phyloP scores from a whole-genome alignment of 2,888 invertebrate genomes.

The Dysmachus trigonus region DNA sequence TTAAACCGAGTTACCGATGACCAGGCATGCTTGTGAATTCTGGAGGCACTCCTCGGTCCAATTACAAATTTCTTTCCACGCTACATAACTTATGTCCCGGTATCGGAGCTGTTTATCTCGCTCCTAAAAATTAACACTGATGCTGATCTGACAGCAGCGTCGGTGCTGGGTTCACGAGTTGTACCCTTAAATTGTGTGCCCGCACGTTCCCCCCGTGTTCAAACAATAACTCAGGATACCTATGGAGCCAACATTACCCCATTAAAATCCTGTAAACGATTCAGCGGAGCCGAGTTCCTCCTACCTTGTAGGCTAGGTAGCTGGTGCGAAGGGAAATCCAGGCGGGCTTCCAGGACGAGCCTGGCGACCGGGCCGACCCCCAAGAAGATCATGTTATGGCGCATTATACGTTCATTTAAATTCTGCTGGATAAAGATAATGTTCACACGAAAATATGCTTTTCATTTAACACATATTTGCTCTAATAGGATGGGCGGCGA shows the following conservation, averaged over 20 bases:
- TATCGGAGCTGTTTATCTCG: slow-evolving; percentile 48
- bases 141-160: slow-evolving; percentile 47
- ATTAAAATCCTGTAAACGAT: slow-evolving; percentile 13
- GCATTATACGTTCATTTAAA: slow-evolving; percentile 50
- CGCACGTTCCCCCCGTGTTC: slow-evolving; percentile 32
- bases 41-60: slow-evolving; percentile 26
- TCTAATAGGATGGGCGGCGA: slow-evolving; percentile 43
- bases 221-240: slow-evolving; percentile 45
- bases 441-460: slow-evolving; percentile 51
- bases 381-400: slow-evolving; percentile 27
- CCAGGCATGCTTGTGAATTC: not conserved
- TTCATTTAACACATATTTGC: slow-evolving; percentile 51
- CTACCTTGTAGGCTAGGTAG: not conserved
- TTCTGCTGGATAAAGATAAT: slow-evolving; percentile 51
- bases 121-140: slow-evolving; percentile 49
- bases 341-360: not conserved
- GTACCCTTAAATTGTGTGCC: slow-evolving; percentile 42
- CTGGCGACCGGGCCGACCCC: not conserved
- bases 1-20: not conserved
- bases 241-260: not conserved
- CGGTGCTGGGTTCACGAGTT: not conserved
- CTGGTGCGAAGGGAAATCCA: not conserved
- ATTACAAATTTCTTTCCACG: slow-evolving; percentile 49
- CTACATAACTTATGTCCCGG: slow-evolving; percentile 47
- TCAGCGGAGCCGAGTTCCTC: not conserved